phyloP scores from a whole-genome alignment of 1,140 invertebrate species.

The Drosophila mauritiana region DNA sequence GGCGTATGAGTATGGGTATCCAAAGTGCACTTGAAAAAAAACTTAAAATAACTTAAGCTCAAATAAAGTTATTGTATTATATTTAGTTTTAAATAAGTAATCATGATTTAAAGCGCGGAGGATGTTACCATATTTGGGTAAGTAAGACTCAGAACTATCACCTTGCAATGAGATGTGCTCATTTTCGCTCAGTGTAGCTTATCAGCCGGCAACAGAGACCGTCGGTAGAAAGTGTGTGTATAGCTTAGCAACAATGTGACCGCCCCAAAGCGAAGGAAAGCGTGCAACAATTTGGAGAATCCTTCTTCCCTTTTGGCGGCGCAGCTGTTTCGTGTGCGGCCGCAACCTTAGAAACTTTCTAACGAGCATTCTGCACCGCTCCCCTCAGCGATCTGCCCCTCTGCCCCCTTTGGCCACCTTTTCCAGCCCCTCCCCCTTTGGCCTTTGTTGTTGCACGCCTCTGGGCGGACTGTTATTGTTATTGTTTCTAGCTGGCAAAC shows the following conservation, averaged over 20 bases:
- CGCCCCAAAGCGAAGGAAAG: conserved; percentile 43
- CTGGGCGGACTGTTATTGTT: conserved; percentile 36
- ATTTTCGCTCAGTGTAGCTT: conserved; percentile 39
- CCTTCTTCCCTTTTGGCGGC: conserved; percentile 63
- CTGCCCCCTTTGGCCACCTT: too few relatives aligned
- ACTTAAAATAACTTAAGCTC: too few relatives aligned
- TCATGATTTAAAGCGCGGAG: too few relatives aligned
- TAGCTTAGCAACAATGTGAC: conserved; percentile 63
- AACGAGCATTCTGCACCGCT: conserved; percentile 39
- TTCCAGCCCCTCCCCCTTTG: too few relatives aligned
- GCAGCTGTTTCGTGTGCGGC: conserved; percentile 64
- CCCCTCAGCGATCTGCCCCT: conserved; percentile 1
- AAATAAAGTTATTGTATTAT: too few relatives aligned
- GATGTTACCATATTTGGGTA: too few relatives aligned
- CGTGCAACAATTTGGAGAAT: conserved; percentile 72
- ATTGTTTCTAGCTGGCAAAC: conserved; percentile 59
- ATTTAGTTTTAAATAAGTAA: too few relatives aligned
- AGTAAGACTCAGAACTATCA: too few relatives aligned
- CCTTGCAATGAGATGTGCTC: background rate
- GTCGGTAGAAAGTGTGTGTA: conserved; percentile 4
- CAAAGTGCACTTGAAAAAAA: conserved; percentile 1
- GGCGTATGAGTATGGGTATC: conserved; percentile 39
- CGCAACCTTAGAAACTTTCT: conserved; percentile 61
- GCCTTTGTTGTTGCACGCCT: conserved; percentile 21
- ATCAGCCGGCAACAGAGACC: conserved; percentile 38